A percentile compares a stretch with the other conserved stretches of the same genome.
Conservation (phyloP, 2,113 vertebrate genomes). For the Thomomys bottae region DNA sequence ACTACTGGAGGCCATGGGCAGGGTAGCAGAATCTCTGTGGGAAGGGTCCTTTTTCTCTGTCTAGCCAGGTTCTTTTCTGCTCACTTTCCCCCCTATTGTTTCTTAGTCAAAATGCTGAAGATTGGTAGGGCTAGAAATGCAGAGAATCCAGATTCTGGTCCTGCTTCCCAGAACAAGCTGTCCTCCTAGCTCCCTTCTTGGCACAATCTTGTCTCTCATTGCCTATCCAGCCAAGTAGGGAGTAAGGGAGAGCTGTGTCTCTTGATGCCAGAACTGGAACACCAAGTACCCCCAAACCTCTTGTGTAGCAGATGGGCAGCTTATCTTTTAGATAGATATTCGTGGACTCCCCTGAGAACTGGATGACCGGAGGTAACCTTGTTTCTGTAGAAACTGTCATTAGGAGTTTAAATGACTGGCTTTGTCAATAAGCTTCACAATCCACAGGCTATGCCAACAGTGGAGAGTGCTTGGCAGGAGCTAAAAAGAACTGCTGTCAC, state of each 20-base stretch:
- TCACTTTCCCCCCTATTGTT: not conserved
- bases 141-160: not conserved
- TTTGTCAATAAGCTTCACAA: constrained; percentile 19
- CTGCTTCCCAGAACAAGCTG: not conserved
- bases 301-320: not conserved
- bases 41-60: no score
- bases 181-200: not conserved
- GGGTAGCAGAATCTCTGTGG: no score
- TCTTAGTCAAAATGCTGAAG: not conserved
- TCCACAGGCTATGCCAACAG: not conserved
- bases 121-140: not conserved
- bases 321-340: constrained; percentile 7
- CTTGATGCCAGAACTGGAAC: not conserved
- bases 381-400: not conserved
- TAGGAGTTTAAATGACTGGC: constrained; percentile 1
- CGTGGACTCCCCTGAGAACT: not conserved
- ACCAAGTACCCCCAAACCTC: not conserved
- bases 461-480: not conserved
- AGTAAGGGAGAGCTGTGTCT: not conserved
- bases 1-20: no score
- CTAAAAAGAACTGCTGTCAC: not conserved
- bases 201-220: not conserved
- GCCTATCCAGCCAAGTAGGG: constrained; percentile 11
- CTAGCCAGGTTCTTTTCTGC: no score
- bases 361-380: not conserved